These are phyloP conservation scores for Pardalotus punctatus DNA, from an alignment of 2,113 vertebrate species.

Conservation along the genomic window DNA sequence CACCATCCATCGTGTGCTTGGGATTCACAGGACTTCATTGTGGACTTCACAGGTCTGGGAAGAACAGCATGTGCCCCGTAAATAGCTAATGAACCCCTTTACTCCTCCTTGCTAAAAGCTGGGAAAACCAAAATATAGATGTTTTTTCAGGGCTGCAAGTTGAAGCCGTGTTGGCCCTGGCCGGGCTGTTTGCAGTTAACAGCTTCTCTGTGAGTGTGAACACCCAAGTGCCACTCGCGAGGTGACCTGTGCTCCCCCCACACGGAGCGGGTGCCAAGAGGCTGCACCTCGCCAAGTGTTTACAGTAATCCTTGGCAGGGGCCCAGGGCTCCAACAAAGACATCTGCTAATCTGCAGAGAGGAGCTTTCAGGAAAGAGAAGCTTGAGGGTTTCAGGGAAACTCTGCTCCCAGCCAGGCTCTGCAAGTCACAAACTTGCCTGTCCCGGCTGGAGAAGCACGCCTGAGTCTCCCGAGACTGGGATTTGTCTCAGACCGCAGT, in stretches of 20 bases:
- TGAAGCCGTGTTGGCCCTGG: not conserved
- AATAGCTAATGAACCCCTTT: not conserved
- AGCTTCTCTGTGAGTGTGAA: not conserved
- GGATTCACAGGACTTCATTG: not conserved
- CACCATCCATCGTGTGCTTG: accelerated
- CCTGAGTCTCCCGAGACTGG: not conserved
- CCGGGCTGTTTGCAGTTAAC: not conserved
- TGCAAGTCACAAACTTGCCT: not conserved
- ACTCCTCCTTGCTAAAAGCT: not conserved
- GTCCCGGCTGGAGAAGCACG: not conserved
- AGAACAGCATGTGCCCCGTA: not conserved
- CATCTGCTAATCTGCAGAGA: not conserved
- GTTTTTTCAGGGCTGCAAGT: accelerated
- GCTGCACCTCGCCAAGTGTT: constrained; percentile 34
- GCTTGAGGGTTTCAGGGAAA: not conserved
- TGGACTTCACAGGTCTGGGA: not conserved
- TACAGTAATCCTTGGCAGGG: constrained; percentile 44
- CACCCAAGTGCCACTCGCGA: not conserved
- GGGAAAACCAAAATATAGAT: not conserved
- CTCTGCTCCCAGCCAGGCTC: not conserved
- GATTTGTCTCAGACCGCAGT: not conserved
- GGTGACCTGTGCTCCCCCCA: not conserved
- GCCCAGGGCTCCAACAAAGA: constrained; percentile 10
- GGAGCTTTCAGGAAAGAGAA: constrained; percentile 21
- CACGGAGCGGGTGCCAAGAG: not conserved